Evolutionary conservation across 2,113 vertebrate genomes (phyloP), one percentile per base, ranked within the genome.

Genomic region (Eudyptes chrysolophus): DNA sequence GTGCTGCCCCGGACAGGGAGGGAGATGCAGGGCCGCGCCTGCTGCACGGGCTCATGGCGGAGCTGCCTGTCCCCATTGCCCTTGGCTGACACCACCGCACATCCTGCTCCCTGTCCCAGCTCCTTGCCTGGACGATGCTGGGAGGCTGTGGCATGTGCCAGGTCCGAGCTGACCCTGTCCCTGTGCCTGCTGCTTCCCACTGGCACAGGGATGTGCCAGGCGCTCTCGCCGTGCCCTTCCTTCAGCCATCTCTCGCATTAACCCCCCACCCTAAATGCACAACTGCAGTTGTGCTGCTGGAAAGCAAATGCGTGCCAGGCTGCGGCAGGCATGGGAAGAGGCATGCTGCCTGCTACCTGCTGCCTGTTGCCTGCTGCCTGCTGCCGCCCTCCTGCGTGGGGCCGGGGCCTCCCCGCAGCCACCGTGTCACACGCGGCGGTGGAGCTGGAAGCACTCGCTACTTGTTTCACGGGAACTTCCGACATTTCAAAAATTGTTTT

Each of bases 401-500:
- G 54, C 87, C 17, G 2, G 79, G 90, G 62, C 94, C 93, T 95
- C 88, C 80, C 91, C 8, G 0, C 5, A 0, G 42, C 89, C 1
- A 0, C 54, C 92, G 79, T 25, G 54, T 52, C 9, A 0, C 10
- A 3, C n/a, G 1, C 30, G 1, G 82, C 7, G 5, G 49, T 8
- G 1, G 83, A 93, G 92, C 92, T 93, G 93, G 92, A 40, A 95
- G 74, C 69, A 51, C 81, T 75, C 4, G 4, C 93, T 95, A 49
- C 96, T 95, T 68, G 52, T 96, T 96, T 48, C 96, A 91, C 34
- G 78, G 94, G 65, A 95, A 82, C 97, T 96, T 95, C 89, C 34
- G 44, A 96, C 92, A 64, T 91, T 79, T 96, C 89, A 49, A 57
- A 87, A 96, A 87, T 71, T 84, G 93, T 96, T 97, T 96, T 97